A percentile compares a stretch with the other conserved stretches of the same genome.
Conservation (phyloP, 2,797 vertebrate genomes). For the Hylomyscus alleni region DNA sequence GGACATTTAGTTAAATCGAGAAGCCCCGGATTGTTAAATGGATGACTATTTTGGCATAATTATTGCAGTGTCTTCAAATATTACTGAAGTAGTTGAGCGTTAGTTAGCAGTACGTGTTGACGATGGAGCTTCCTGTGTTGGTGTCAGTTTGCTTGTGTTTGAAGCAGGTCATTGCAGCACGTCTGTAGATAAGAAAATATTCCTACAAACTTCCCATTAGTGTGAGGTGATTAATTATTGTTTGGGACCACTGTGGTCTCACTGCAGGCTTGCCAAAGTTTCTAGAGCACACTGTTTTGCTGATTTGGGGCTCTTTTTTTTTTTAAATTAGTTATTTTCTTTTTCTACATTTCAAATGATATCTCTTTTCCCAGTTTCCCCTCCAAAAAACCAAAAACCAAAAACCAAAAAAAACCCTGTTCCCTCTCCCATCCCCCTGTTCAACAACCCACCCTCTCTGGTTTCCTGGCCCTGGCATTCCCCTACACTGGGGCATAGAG, state of each 20-base stretch:
- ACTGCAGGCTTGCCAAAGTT: background rate
- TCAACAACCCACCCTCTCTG: too few species aligned
- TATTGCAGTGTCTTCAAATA: constrained; percentile 54
- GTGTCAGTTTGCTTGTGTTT: constrained; percentile 51
- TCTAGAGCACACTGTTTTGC: background rate
- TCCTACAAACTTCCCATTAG: background rate
- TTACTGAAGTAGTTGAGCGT: background rate
- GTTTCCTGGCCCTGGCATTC: too few species aligned
- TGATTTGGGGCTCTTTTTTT: background rate
- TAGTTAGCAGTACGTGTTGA: constrained; percentile 55
- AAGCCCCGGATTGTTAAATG: constrained; percentile 50
- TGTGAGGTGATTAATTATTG: constrained; percentile 6
- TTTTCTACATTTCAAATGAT: too few species aligned
- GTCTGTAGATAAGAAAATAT: constrained; percentile 22
- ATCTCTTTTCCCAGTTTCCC: too few species aligned
- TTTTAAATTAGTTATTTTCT: too few species aligned
- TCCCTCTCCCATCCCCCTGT: too few species aligned
- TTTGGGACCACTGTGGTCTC: background rate
- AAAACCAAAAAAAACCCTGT: too few species aligned
- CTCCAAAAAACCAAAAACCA: too few species aligned
- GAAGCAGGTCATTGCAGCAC: constrained; percentile 55
- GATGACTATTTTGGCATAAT: constrained; percentile 66
- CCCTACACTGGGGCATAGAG: too few species aligned
- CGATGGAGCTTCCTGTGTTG: constrained; percentile 75
- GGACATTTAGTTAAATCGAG: constrained; percentile 68